Evolutionary conservation across 2,797 vertebrate genomes (phyloP).

Genomic region (Loriculus beryllinus): DNA sequence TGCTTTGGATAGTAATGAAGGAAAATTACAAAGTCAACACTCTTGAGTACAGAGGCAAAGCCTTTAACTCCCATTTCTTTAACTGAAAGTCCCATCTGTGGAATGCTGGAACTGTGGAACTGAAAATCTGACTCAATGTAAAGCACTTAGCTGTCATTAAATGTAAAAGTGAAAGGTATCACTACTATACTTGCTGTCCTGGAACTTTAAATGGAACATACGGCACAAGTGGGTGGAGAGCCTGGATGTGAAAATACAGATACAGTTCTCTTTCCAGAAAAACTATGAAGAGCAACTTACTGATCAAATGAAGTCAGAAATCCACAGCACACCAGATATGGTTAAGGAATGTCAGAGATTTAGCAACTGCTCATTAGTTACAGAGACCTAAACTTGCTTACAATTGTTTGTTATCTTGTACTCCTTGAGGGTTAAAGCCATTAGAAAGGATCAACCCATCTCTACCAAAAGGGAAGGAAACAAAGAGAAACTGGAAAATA

Average conservation of each 20-base stretch:
- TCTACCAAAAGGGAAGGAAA: background rate
- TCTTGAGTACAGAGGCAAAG: background rate
- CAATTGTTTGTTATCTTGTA: background rate
- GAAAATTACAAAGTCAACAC: constrained; percentile 17
- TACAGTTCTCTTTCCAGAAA: constrained; percentile 27
- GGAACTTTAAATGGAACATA: constrained; percentile 53
- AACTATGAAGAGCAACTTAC: background rate
- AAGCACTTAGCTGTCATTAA: constrained; percentile 26
- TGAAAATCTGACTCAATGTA: constrained; percentile 31
- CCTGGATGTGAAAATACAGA: constrained; percentile 38
- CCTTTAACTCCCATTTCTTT: background rate
- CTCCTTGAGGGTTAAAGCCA: background rate
- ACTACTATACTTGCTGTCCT: constrained; percentile 22
- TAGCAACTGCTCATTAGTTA: constrained; percentile 32
- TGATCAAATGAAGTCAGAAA: constrained; percentile 23
- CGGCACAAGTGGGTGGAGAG: constrained; percentile 11
- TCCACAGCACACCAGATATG: constrained; percentile 32
- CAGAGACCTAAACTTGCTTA: background rate
- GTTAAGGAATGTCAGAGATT: constrained; percentile 28
- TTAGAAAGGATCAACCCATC: background rate
- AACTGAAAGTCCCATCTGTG: background rate
- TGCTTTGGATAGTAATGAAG: background rate
- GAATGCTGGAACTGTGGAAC: constrained; percentile 14
- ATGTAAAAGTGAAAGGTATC: constrained; percentile 43
- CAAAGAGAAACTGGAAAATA: background rate